phyloP scores from a whole-genome alignment of 1,140 invertebrate genomes.

The Yoshiicerus persimilis region DNA sequence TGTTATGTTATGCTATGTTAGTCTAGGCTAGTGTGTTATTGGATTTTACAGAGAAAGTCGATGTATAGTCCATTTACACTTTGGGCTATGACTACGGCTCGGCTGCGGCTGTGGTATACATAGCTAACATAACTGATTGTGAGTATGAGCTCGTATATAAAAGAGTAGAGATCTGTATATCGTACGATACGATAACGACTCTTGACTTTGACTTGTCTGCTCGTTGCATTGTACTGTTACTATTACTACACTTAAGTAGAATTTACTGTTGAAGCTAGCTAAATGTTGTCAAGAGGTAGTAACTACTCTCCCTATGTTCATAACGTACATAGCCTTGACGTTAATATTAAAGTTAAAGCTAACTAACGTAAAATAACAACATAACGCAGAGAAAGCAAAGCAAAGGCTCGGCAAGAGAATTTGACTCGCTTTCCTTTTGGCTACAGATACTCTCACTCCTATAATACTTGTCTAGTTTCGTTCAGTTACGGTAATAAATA shows the following conservation, averaged over 20 bases:
- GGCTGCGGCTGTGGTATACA: no score
- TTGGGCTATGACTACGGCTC: no score
- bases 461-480: not conserved
- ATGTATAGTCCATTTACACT: not conserved
- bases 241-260: not conserved
- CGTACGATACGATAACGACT: not conserved
- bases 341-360: slow-evolving; percentile 13
- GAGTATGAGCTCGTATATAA: not conserved
- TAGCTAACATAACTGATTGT: not conserved
- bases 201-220: slow-evolving; percentile 11
- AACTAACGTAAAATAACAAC: slow-evolving; percentile 14
- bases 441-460: not conserved
- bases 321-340: not conserved
- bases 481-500: not conserved
- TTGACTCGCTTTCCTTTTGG: not conserved
- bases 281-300: not conserved
- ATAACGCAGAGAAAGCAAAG: not conserved
- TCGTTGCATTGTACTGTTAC: not conserved
- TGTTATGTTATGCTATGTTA: no score
- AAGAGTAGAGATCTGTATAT: not conserved
- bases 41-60: not conserved
- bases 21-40: not conserved
- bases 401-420: not conserved
- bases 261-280: not conserved
- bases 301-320: not conserved